Evolutionary conservation across 2,797 vertebrate genomes (phyloP).

Genomic region (Oceanodroma leucorhoa): DNA sequence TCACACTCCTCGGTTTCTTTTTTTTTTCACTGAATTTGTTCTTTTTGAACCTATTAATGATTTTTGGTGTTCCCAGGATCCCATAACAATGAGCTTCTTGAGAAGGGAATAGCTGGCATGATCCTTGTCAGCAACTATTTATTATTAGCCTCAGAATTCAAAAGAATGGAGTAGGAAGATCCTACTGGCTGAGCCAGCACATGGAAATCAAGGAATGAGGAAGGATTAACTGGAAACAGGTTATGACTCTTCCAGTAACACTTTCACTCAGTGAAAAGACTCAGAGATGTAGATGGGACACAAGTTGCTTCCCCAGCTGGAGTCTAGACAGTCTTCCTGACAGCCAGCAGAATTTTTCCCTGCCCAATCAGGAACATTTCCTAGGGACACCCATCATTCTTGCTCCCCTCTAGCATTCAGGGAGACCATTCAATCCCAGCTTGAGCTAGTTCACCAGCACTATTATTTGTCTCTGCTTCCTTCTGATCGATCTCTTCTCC

Average conservation of each 20-base stretch:
- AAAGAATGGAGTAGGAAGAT: not conserved
- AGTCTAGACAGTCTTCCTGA: not conserved
- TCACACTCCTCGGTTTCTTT: fast-evolving
- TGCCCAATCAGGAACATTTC: not conserved
- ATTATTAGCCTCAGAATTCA: not conserved
- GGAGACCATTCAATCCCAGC: not conserved
- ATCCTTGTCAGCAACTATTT: not conserved
- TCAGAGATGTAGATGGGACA: not conserved
- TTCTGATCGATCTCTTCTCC: not conserved
- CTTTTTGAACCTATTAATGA: not conserved
- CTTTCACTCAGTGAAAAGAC: not conserved
- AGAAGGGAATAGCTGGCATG: not conserved
- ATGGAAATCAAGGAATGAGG: not conserved
- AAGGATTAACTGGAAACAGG: not conserved
- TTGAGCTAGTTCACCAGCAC: not conserved
- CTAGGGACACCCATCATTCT: not conserved
- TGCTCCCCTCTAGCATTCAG: not conserved
- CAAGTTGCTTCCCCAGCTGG: not conserved
- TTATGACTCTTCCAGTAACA: not conserved
- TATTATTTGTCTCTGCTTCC: not conserved
- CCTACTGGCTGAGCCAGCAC: not conserved
- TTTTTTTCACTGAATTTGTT: not conserved
- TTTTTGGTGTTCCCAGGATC: not conserved
- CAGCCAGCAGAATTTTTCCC: not conserved
- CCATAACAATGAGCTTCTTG: not conserved